phyloP scores from a whole-genome alignment of 2,113 vertebrate genomes.

The Acrocephalus kingi region DNA sequence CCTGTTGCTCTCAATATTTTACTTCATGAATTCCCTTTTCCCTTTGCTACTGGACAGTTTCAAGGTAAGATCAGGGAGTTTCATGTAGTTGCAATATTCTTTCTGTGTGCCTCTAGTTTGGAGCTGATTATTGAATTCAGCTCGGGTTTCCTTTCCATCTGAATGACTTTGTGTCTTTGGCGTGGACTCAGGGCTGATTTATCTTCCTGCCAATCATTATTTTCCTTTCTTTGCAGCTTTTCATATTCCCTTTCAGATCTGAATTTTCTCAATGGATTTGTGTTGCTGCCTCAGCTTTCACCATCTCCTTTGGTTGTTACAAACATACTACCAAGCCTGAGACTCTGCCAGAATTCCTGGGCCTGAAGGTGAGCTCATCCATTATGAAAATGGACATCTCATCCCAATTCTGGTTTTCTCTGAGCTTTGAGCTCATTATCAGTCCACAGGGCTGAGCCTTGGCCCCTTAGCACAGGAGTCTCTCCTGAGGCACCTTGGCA shows the following conservation, averaged over 20 bases:
- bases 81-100: neutral
- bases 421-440: neutral
- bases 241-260: neutral
- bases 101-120: neutral
- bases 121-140: accelerated
- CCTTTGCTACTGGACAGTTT: neutral
- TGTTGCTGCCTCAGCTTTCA: neutral
- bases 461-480: neutral
- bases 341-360: neutral
- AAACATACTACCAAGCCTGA: neutral
- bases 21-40: neutral
- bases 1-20: neutral
- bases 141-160: neutral
- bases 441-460: neutral
- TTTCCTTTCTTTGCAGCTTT: neutral
- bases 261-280: neutral
- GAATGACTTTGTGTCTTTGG: neutral
- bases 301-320: neutral
- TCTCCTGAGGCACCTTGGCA: neutral
- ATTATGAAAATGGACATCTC: neutral
- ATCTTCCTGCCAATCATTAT: neutral
- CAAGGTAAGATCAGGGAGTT: neutral
- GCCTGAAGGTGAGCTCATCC: neutral
- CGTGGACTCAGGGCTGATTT: neutral
- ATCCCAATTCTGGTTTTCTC: neutral